Evolutionary conservation across 1,140 invertebrate genomes (phyloP).

Genomic region (Eciton burchellii): DNA sequence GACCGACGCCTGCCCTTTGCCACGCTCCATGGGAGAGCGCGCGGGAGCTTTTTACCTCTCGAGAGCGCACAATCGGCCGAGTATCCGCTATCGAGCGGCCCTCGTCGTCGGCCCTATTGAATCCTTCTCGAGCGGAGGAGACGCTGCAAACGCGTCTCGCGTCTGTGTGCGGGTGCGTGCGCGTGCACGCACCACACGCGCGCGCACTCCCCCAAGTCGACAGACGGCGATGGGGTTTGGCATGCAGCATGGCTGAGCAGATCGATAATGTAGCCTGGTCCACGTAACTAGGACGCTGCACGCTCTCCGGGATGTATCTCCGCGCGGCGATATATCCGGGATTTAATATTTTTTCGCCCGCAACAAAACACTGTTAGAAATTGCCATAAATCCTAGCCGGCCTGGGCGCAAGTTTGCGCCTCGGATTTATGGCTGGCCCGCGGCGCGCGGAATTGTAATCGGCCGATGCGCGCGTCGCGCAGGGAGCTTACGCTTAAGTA

Average conservation of each 20-base stretch:
- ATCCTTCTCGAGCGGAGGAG: constrained; percentile 43
- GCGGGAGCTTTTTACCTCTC: constrained; percentile 44
- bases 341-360: not conserved
- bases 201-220: constrained; percentile 17
- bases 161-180: constrained; percentile 1
- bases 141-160: constrained; percentile 6
- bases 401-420: constrained; percentile 18
- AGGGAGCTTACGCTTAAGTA: no score
- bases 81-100: constrained; percentile 44
- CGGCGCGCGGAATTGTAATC: constrained; percentile 27
- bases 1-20: not conserved
- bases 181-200: constrained; percentile 14
- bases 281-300: constrained; percentile 63
- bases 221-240: constrained; percentile 37
- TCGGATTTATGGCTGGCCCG: constrained; percentile 32
- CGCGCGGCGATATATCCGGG: not conserved
- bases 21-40: constrained; percentile 1
- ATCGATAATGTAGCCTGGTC: constrained; percentile 66
- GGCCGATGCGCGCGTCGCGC: not conserved
- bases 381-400: constrained; percentile 32
- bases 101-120: constrained; percentile 26
- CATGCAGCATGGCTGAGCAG: constrained; percentile 45
- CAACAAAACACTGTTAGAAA: constrained; percentile 7
- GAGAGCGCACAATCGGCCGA: constrained; percentile 22
- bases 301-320: constrained; percentile 18